A percentile compares a stretch with the other conserved stretches of the same genome.
Conservation (phyloP, 2,797 vertebrate genomes). For the Microctenopoma stevenorrisi region DNA sequence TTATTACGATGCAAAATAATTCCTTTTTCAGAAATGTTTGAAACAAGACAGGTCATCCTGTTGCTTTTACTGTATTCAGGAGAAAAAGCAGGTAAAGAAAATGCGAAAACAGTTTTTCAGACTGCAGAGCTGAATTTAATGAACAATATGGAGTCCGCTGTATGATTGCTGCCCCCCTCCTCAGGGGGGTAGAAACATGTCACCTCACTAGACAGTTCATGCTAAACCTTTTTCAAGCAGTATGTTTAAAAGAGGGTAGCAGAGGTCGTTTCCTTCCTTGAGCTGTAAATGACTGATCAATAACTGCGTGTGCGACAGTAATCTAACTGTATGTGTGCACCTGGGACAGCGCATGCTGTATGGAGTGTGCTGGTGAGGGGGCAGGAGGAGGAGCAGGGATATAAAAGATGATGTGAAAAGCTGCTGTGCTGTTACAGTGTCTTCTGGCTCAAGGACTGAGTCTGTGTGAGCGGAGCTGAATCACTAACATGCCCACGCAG, state of each 20-base stretch:
- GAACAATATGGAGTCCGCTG: neutral
- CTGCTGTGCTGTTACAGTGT: conserved; percentile 56
- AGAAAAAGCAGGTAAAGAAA: neutral
- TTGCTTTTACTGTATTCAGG: neutral
- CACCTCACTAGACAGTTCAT: conserved; percentile 41
- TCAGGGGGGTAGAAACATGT: conserved; percentile 39
- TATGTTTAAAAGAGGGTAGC: neutral
- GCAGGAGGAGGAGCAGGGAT: conserved; percentile 33
- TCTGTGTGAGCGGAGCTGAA: conserved; percentile 67
- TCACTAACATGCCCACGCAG: conserved; percentile 68
- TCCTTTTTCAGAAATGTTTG: neutral
- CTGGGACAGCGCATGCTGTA: conserved; percentile 10
- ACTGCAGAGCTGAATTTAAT: neutral
- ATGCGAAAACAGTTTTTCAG: neutral
- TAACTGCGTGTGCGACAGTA: neutral
- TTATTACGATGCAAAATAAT: conserved; percentile 32
- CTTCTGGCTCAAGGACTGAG: conserved; percentile 76
- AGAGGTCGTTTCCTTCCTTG: neutral
- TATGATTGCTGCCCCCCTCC: conserved; percentile 30
- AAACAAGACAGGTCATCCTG: neutral
- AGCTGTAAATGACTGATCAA: conserved; percentile 19
- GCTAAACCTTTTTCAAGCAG: conserved; percentile 23
- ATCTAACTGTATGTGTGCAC: conserved; percentile 11
- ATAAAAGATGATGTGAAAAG: conserved; percentile 25
- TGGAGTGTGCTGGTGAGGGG: conserved; percentile 34